Evolutionary conservation across 1,140 invertebrate species (phyloP), one percentile per base, ranked within the genome.

Genomic region (Atta colombica): DNA sequence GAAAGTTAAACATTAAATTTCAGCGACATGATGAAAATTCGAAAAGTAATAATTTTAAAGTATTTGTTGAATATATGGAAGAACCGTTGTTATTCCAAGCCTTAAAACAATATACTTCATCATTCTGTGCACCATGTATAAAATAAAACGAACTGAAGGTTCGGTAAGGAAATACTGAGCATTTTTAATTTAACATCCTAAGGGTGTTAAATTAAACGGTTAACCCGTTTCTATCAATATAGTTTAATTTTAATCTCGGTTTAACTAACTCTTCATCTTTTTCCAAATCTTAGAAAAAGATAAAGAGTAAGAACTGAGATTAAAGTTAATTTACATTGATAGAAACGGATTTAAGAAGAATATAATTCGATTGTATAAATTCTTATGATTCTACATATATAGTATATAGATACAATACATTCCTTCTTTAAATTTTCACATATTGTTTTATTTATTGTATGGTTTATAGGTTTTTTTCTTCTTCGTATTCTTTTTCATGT

Each of bases 391-490:
- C 10, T 81, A 55, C 28, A 14, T 55, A 58, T 28, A 51, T 87
- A 63, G 61, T 31, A 31, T 31, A 31, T 63, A 63, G 49, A 87
- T 77, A 61, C 21, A 16, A 87, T 84, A 84, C 86, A 87, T 87
- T 87, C 86, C 86, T 84, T 63, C 28, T 61, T 87, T 31, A 18
- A 85, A 69, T 68, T 58, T 65, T 78, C 51, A 51, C 84, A 75
- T 85, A 58, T 25, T 66, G 18, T 84, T 45, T 45, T 87, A 87
- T 87, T 84, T 87, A 85, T 85, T 85, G 58, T 74, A 77, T 84
- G 55, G 55, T 75, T 51, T 51, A 25, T 61, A 84, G n/a, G 28
- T 25, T 53, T 6, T 6, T 49, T 68, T 68, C 12, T 6, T 49
- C 25, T 31, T 35, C 31, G 25, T 75, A 45, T 45, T 45, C 39